Evolutionary conservation across 2,888 invertebrate genomes (phyloP).

Genomic region (Orthosia cruda): DNA sequence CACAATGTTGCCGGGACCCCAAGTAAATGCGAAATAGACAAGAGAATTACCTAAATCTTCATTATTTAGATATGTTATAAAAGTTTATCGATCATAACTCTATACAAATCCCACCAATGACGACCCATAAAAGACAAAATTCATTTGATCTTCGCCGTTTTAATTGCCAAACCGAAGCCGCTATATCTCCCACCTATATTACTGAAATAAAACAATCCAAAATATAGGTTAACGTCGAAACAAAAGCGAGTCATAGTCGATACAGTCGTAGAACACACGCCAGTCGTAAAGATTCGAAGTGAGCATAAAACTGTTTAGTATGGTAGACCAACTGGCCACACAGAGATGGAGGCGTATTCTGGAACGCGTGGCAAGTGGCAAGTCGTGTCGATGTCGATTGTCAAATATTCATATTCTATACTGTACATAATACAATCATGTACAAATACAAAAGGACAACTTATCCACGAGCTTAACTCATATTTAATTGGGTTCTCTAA

Average conservation of each 20-base stretch:
- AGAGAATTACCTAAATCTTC: neutral
- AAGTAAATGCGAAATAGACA: no score
- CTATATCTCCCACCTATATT: conserved; percentile 48
- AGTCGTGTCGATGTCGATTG: neutral
- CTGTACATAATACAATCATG: no score
- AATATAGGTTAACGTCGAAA: conserved; percentile 60
- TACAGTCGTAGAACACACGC: conserved; percentile 40
- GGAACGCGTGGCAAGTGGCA: neutral
- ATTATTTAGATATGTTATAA: no score
- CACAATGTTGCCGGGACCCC: no score
- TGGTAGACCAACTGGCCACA: conserved; percentile 50
- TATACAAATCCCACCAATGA: neutral
- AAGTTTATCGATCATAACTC: neutral
- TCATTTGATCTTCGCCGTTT: conserved; percentile 40
- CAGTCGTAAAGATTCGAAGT: conserved; percentile 43
- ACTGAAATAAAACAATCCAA: conserved; percentile 35
- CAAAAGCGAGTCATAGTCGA: conserved; percentile 48
- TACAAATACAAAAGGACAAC: no score
- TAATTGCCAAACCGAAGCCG: conserved; percentile 32
- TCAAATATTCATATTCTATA: neutral
- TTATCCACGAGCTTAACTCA: no score
- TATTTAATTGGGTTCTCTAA: no score
- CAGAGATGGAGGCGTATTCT: conserved; percentile 36
- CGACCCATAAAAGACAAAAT: neutral
- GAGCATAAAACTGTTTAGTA: conserved; percentile 49